Conservation (phyloP, 1,140 invertebrate genomes). For the Ephestia elutella region DNA sequence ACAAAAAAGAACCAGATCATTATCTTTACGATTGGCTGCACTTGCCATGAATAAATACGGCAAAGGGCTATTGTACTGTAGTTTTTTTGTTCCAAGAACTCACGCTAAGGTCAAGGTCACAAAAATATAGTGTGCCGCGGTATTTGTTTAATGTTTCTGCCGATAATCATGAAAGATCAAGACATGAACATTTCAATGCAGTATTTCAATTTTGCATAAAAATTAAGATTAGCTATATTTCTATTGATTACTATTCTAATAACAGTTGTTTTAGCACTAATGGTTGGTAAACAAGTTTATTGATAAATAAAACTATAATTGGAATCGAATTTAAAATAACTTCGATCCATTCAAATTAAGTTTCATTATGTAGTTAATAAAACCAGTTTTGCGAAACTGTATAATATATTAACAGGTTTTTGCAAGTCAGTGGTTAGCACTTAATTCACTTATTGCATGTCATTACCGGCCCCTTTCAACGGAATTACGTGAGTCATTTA, state of each 20-base stretch:
- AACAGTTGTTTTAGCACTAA: too few relatives aligned
- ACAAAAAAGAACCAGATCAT: background rate
- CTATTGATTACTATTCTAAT: too few relatives aligned
- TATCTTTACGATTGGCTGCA: background rate
- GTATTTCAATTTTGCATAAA: too few relatives aligned
- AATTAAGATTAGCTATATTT: too few relatives aligned
- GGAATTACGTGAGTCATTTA: conserved; percentile 1
- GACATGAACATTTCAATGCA: too few relatives aligned
- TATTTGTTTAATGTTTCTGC: background rate
- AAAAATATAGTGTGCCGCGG: too few relatives aligned
- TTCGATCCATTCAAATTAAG: background rate
- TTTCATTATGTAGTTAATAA: background rate
- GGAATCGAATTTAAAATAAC: background rate
- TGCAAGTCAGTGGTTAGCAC: background rate
- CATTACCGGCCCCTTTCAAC: conserved; percentile 3
- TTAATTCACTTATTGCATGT: conserved; percentile 1
- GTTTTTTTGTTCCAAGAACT: background rate
- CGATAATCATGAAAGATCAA: background rate
- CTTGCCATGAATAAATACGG: background rate
- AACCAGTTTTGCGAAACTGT: conserved; percentile 1
- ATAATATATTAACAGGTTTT: background rate
- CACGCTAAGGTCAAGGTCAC: conserved; percentile 4
- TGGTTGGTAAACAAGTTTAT: background rate
- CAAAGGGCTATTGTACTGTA: background rate
- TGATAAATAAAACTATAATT: background rate